phyloP scores from a whole-genome alignment of 2,888 invertebrate species.

The Parapristionchus giblindavisi region DNA sequence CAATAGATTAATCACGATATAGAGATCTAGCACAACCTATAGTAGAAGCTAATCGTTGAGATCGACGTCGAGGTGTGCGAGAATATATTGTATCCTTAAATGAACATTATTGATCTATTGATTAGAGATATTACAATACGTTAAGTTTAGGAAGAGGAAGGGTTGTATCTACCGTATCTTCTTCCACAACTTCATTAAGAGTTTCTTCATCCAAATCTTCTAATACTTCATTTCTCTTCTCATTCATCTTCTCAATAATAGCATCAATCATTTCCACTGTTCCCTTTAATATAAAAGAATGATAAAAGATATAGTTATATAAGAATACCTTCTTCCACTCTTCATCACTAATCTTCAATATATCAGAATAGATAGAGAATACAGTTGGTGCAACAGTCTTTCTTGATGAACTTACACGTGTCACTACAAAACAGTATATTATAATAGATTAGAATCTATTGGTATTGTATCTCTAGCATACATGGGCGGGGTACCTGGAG shows the following conservation, averaged over 20 bases:
- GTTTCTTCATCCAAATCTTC: background rate
- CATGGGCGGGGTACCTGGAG: too few relatives aligned
- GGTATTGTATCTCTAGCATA: too few relatives aligned
- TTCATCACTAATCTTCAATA: conserved; percentile 7
- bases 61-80: conserved; percentile 22
- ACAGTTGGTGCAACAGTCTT: too few relatives aligned
- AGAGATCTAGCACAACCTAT: background rate
- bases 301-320: too few relatives aligned
- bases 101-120: background rate
- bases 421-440: too few relatives aligned
- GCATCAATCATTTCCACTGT: conserved; percentile 1
- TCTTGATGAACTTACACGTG: too few relatives aligned
- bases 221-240: background rate
- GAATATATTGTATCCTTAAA: background rate
- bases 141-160: too few relatives aligned
- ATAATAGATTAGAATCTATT: too few relatives aligned
- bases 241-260: conserved; percentile 1
- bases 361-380: too few relatives aligned
- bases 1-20: background rate
- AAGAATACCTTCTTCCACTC: background rate
- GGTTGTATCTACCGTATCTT: conserved; percentile 21
- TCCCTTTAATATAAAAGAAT: too few relatives aligned
- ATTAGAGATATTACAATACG: too few relatives aligned
- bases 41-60: background rate
- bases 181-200: background rate